These are phyloP conservation scores for Ovis canadensis DNA, from an alignment of 2,113 vertebrate genomes.

Conservation along the genomic window DNA sequence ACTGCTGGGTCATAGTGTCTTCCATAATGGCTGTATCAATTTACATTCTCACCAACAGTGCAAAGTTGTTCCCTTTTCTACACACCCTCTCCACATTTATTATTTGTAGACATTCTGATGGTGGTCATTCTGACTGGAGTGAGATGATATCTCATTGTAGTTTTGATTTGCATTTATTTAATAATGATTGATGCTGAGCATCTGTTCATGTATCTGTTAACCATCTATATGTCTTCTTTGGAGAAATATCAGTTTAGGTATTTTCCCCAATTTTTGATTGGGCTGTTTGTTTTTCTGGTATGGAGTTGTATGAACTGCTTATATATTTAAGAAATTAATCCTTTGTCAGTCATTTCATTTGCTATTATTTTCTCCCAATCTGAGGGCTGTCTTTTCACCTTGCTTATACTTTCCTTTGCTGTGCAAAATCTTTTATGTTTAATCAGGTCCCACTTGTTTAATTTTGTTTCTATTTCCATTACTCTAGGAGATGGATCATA, in stretches of 20 bases:
- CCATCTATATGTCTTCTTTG: neutral
- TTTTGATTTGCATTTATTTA: neutral
- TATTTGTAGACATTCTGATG: neutral
- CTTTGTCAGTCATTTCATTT: neutral
- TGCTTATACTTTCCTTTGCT: neutral
- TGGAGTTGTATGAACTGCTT: neutral
- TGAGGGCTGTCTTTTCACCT: neutral
- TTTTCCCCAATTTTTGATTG: neutral
- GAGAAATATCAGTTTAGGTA: neutral
- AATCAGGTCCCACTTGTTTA: neutral
- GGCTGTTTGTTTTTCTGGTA: neutral
- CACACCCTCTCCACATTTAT: neutral
- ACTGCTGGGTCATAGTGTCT: neutral
- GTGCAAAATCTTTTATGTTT: neutral
- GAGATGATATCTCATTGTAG: neutral
- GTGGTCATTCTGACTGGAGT: accelerated
- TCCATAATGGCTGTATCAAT: neutral
- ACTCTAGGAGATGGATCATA: neutral
- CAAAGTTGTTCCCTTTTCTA: neutral
- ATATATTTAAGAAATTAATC: neutral
- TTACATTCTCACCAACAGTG: neutral
- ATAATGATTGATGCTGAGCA: neutral
- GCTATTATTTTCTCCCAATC: neutral
- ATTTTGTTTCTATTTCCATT: neutral
- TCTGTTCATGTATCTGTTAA: neutral